Conservation (phyloP, 2,797 vertebrate species). For the Aphelocoma californica region DNA sequence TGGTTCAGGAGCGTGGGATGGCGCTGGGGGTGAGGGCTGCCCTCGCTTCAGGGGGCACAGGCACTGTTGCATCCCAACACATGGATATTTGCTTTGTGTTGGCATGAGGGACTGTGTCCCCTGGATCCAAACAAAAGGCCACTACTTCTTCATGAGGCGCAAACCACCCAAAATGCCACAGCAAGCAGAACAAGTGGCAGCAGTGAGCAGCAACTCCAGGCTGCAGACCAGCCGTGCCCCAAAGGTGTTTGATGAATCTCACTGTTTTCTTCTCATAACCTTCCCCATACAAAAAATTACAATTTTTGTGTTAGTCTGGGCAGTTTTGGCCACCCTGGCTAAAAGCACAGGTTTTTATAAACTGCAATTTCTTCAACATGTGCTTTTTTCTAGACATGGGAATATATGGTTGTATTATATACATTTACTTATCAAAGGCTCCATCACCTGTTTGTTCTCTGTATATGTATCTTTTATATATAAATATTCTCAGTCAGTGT, state of each 20-base stretch:
- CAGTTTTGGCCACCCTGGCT: background rate
- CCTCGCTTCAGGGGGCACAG: fast-evolving
- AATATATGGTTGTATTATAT: background rate
- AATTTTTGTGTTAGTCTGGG: background rate
- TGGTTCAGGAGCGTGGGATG: fast-evolving
- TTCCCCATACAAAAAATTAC: background rate
- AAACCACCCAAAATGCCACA: background rate
- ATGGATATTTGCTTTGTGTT: fast-evolving
- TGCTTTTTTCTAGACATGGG: background rate
- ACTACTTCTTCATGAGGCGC: background rate
- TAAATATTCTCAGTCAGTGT: background rate
- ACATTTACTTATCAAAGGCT: background rate
- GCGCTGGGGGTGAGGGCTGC: background rate
- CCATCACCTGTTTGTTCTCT: background rate
- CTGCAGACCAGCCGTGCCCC: background rate
- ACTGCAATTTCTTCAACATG: background rate
- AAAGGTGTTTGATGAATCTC: background rate
- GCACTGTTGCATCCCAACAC: fast-evolving
- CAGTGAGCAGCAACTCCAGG: background rate
- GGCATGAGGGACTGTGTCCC: background rate
- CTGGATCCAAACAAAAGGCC: background rate
- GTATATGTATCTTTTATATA: background rate
- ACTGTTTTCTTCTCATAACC: background rate
- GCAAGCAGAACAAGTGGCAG: background rate
- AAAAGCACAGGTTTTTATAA: background rate